phyloP scores from a whole-genome alignment of 2,888 invertebrate genomes.

The Phymatocera aterrima region DNA sequence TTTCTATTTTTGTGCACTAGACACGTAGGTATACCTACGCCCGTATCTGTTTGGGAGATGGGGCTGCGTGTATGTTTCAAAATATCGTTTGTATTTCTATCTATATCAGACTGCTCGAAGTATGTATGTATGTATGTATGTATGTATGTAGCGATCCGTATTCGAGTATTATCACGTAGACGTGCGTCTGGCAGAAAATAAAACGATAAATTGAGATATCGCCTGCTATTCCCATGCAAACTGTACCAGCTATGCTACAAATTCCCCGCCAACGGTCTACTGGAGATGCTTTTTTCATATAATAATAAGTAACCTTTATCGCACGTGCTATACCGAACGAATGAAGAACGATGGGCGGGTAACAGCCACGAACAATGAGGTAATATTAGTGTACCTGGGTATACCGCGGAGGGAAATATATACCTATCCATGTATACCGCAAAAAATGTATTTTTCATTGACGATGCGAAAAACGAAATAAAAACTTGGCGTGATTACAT shows the following conservation, averaged over 20 bases:
- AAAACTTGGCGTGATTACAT: no score
- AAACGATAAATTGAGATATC: constrained; percentile 15
- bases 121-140: neutral
- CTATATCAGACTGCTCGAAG: no score
- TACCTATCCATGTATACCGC: neutral
- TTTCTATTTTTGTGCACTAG: no score
- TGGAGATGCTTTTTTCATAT: neutral
- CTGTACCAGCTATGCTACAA: neutral
- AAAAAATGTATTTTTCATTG: no score
- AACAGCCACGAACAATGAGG: neutral
- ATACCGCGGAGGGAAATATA: no score
- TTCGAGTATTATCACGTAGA: neutral
- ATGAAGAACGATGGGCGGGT: constrained; percentile 5
- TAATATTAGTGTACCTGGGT: constrained; percentile 18
- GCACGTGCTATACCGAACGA: neutral
- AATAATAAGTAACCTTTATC: constrained; percentile 30
- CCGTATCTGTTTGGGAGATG: neutral
- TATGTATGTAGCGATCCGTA: neutral
- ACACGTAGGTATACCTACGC: neutral
- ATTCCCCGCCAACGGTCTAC: constrained; percentile 20
- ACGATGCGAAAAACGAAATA: no score
- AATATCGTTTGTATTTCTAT: neutral
- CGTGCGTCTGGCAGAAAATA: neutral
- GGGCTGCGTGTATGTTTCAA: neutral
- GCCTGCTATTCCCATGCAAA: constrained; percentile 7